Evolutionary conservation across 1,140 invertebrate species (phyloP), one percentile per base, ranked within the genome.

Genomic region (Triops cancriformis): DNA sequence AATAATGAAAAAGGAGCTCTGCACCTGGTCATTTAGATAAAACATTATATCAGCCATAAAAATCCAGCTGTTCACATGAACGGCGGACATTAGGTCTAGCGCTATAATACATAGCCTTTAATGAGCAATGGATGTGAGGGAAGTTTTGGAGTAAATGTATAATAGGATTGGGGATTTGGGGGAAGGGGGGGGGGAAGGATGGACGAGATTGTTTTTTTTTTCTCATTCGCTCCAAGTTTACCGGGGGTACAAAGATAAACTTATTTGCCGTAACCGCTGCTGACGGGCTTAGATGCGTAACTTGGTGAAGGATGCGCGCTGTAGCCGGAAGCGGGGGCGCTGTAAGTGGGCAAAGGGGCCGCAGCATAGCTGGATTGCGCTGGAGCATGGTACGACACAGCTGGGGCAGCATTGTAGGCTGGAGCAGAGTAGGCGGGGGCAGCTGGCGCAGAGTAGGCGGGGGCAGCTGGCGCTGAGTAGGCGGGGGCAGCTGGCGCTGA

Each of bases 51-150:
- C 51, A 18, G 51, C 14, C 51, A 64, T 64, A 23, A 64, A 45
- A 64, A n/a, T 3, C 51, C n/a, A 4, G 23, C 51, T 64, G 51
- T 23, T 9, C 5, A 64, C 51, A 64, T n/a, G 51, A 64, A 64
- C 51, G 18, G 51, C 23, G 14, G n/a, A 23, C 51, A 23, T 23
- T 14, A 64, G 14, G 14, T 64, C 51, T 64, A 64, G 23, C 51
- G 51, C 51, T 64, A 64, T 64, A 64, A 64, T 64, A 64, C 51
- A 64, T 64, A 64, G 51, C 51, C 10, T 64, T 64, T 64, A 64
- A 64, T 64, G 51, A 64, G 51, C 51, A 64, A 64, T 64, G 51
- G 23, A 9, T 64, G 23, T 64, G 51, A 64, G 51, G 51, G 51
- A n/a, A 64, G 14, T 10, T 64, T 64, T n/a, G 51, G 51, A 23